Evolutionary conservation across 2,113 vertebrate species (phyloP), one percentile per base, ranked within the genome.

Genomic region (Nestor notabilis): DNA sequence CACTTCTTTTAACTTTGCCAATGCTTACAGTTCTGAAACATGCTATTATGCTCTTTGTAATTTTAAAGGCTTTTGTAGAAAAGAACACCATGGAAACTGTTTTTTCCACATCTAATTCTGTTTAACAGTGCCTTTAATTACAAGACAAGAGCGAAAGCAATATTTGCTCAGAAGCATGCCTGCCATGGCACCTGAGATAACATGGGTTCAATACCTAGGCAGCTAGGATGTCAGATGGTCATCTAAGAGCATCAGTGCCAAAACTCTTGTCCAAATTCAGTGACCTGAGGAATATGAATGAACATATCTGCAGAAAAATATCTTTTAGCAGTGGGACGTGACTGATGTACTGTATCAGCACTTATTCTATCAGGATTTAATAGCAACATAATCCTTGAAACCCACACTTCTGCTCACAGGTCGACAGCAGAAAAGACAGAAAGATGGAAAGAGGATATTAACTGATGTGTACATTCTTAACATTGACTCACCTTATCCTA

Each of bases 141-240:
- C 19, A 39, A 23, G 47, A 13, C 31, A 39, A 79, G 16, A 6
- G 31, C 27, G 16, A 9, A 0, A 21, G 35, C 18, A 11, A 13
- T 11, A 29, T 29, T 29, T 70, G 11, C 64, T 58, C 31, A 31
- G 46, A 49, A 14, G 18, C 4, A 7, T 2, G 23, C 63, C 31
- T 43, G 44, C 44, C 39, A 27, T 6, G 0, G 31, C 3, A 2
- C 47, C 58, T 4, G 8, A 35, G 41, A 5, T 15, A 39, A 37
- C 7, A 7, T 23, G 5, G 11, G 10, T 41, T 64, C 60, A 47
- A 18, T 49, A 13, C n/a, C n/a, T n/a, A n/a, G n/a, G n/a, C 56
- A 43, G 27, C 29, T 33, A 41, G 61, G 41, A 39, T 44, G 37
- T 10, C 29, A 49, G 50, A 27, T 20, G 28, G 9, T 91, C 43